These are phyloP conservation scores for Orthonyx spaldingii DNA, from an alignment of 2,113 vertebrate genomes.

Conservation along the genomic window DNA sequence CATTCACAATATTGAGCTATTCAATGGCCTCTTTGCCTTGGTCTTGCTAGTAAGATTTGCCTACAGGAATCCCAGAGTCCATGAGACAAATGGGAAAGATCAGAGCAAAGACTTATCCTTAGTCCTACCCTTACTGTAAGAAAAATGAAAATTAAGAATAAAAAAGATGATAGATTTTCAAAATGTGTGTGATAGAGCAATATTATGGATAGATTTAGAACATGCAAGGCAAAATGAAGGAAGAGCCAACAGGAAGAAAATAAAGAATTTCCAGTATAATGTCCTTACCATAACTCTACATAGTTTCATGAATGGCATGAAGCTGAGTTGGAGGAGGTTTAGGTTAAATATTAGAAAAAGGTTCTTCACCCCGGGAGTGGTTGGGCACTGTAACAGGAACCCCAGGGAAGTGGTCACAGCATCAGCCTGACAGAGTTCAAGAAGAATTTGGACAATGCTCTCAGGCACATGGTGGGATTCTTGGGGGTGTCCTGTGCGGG, in stretches of 20 bases:
- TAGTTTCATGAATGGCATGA: neutral
- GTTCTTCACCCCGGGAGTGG: neutral
- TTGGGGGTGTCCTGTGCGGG: neutral
- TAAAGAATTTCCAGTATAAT: neutral
- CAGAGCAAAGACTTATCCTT: neutral
- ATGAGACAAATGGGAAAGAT: neutral
- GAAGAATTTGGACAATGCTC: neutral
- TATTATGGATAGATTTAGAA: neutral
- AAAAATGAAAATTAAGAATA: neutral
- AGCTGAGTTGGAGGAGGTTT: neutral
- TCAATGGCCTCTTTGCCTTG: neutral
- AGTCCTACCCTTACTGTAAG: neutral
- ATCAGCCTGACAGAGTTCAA: neutral
- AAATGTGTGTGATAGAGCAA: neutral
- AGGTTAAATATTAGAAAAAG: neutral
- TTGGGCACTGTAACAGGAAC: neutral
- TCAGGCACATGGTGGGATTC: neutral
- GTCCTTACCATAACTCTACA: neutral
- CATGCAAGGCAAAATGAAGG: neutral
- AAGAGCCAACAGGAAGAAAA: neutral
- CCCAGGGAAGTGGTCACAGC: neutral
- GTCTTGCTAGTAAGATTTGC: neutral
- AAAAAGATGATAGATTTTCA: neutral
- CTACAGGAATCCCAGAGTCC: neutral
- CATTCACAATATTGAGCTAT: neutral